Evolutionary conservation across 2,888 invertebrate genomes (phyloP).

Genomic region (Pocota personata): DNA sequence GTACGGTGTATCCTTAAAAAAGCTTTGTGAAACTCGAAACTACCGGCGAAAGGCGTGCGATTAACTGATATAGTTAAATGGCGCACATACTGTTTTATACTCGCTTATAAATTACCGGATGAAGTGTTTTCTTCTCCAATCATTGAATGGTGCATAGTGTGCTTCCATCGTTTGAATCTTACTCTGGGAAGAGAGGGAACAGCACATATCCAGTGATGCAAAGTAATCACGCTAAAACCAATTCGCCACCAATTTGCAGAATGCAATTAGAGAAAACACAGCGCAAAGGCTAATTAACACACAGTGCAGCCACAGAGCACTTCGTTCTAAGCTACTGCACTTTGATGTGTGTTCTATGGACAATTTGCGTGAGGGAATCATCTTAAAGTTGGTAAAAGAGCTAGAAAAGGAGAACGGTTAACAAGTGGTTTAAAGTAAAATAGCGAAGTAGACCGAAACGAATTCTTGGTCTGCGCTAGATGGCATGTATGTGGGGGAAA

Average conservation of each 20-base stretch:
- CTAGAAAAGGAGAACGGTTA: constrained; percentile 5
- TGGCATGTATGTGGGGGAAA: constrained; percentile 40
- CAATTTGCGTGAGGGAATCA: constrained; percentile 53
- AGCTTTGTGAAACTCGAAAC: neutral
- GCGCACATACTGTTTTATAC: constrained; percentile 80
- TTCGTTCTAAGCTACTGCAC: constrained; percentile 66
- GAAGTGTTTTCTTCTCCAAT: neutral
- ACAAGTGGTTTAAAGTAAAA: constrained; percentile 34
- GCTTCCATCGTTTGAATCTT: constrained; percentile 29
- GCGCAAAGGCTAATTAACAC: constrained; percentile 50
- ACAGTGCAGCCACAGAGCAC: neutral
- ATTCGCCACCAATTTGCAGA: constrained; percentile 15
- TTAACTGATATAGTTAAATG: constrained; percentile 78
- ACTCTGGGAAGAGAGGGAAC: constrained; percentile 8
- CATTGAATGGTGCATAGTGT: constrained; percentile 13
- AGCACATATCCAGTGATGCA: constrained; percentile 54
- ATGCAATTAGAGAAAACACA: constrained; percentile 67
- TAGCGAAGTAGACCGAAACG: constrained; percentile 57
- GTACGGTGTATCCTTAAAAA: neutral
- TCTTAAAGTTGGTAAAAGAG: neutral
- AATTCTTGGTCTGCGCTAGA: constrained; percentile 56
- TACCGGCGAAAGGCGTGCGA: constrained; percentile 38
- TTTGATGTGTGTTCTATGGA: constrained; percentile 40
- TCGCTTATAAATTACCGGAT: constrained; percentile 53
- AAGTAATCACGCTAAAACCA: constrained; percentile 65